Evolutionary conservation across 2,888 invertebrate genomes (phyloP).

Genomic region (Latrodectus elegans): DNA sequence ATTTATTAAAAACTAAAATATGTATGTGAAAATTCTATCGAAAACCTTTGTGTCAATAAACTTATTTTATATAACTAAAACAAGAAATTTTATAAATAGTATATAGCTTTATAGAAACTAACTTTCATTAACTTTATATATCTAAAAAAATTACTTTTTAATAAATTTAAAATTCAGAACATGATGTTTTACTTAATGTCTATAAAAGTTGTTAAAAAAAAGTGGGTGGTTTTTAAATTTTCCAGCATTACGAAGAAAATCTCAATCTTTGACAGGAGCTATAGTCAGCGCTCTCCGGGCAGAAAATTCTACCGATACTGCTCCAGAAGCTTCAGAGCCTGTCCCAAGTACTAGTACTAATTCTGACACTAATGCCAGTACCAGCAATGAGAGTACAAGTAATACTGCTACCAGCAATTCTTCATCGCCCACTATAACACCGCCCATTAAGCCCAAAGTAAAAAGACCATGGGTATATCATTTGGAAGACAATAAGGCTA

Average conservation of each 20-base stretch:
- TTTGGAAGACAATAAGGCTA: constrained; percentile 85
- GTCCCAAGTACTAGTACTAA: constrained; percentile 4
- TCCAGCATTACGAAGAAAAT: constrained; percentile 53
- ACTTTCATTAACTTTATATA: too few species aligned
- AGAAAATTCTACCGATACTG: constrained; percentile 21
- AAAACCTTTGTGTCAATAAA: too few species aligned
- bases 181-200: too few species aligned
- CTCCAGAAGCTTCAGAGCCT: constrained; percentile 26
- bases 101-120: too few species aligned
- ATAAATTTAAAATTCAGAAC: too few species aligned
- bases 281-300: constrained; percentile 18
- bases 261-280: constrained; percentile 57
- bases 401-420: constrained; percentile 39
- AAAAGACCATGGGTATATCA: constrained; percentile 87
- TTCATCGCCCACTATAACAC: constrained; percentile 66
- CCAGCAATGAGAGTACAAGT: background rate
- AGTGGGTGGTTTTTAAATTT: background rate
- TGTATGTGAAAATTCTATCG: too few species aligned
- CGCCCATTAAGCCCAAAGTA: constrained; percentile 73
- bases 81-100: too few species aligned
- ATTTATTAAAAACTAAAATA: too few species aligned
- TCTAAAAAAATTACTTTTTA: too few species aligned
- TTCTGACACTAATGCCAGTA: constrained; percentile 9
- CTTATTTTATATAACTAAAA: too few species aligned
- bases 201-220: too few species aligned